Evolutionary conservation across 2,113 vertebrate species (phyloP).

Genomic region (Condylura cristata): DNA sequence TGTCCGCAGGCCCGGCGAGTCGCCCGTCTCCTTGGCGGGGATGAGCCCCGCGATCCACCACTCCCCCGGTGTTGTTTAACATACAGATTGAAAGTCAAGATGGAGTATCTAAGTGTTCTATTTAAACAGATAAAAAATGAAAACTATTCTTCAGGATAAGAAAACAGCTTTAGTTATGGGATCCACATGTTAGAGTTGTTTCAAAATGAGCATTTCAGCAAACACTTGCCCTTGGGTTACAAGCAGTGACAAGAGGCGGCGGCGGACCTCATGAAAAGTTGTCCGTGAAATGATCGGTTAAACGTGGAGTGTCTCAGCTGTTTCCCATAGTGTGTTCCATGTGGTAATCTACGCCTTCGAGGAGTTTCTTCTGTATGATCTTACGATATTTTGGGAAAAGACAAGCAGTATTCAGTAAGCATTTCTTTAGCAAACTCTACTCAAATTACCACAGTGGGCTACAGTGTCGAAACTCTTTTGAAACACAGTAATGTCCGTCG

Average conservation of each 20-base stretch:
- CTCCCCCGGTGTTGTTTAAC: too few relatives aligned
- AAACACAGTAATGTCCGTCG: background rate
- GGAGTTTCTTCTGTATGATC: background rate
- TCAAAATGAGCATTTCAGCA: background rate
- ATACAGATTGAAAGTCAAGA: too few relatives aligned
- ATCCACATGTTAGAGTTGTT: background rate
- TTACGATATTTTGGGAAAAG: background rate
- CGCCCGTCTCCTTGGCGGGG: too few relatives aligned
- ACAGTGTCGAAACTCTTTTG: background rate
- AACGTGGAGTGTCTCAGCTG: background rate
- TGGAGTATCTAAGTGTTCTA: background rate
- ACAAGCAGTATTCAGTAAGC: background rate
- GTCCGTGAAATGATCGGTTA: background rate
- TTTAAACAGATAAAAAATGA: background rate
- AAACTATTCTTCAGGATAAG: background rate
- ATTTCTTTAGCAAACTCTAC: conserved; percentile 11
- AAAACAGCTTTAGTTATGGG: background rate
- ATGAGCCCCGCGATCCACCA: too few relatives aligned
- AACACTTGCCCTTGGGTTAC: background rate
- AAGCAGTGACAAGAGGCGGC: background rate
- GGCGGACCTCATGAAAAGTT: background rate
- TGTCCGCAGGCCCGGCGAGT: too few relatives aligned
- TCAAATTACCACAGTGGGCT: background rate
- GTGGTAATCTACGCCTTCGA: background rate
- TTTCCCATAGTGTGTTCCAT: background rate